phyloP scores from a whole-genome alignment of 2,888 invertebrate species.

The Blomia tropicalis region DNA sequence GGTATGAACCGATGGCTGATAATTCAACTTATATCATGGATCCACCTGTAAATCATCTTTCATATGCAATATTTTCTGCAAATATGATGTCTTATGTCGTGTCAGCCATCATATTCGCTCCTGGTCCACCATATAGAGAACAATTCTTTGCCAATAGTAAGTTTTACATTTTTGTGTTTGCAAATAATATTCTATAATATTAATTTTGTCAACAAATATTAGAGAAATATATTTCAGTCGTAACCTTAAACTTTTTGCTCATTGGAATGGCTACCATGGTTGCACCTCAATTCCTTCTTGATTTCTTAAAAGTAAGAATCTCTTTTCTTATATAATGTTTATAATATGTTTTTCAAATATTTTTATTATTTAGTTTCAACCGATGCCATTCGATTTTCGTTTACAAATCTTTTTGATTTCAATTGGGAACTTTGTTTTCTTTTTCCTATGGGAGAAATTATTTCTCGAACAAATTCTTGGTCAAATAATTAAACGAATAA shows the following conservation, averaged over 20 bases:
- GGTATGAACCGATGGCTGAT: constrained; percentile 35
- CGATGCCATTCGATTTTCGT: constrained; percentile 28
- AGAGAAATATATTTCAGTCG: constrained; percentile 35
- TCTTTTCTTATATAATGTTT: background rate
- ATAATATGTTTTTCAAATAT: background rate
- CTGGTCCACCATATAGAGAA: constrained; percentile 36
- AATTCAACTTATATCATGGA: constrained; percentile 28
- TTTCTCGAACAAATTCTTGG: constrained; percentile 27
- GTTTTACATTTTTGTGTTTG: constrained; percentile 23
- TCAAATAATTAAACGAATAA: background rate
- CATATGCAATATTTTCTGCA: constrained; percentile 35
- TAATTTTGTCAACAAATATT: constrained; percentile 20
- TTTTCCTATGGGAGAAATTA: constrained; percentile 28
- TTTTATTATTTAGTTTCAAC: constrained; percentile 26
- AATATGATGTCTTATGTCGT: constrained; percentile 37
- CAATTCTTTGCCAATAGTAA: constrained; percentile 36
- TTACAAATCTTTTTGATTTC: constrained; percentile 27
- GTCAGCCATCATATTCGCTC: constrained; percentile 37
- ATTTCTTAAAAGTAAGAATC: constrained; percentile 34
- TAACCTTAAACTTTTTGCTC: constrained; percentile 32
- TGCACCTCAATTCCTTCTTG: constrained; percentile 32
- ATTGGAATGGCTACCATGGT: constrained; percentile 34
- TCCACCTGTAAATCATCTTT: constrained; percentile 29
- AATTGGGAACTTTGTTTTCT: constrained; percentile 28
- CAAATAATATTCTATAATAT: background rate